Conservation (phyloP, 2,888 invertebrate genomes). For the Baronia brevicornis region DNA sequence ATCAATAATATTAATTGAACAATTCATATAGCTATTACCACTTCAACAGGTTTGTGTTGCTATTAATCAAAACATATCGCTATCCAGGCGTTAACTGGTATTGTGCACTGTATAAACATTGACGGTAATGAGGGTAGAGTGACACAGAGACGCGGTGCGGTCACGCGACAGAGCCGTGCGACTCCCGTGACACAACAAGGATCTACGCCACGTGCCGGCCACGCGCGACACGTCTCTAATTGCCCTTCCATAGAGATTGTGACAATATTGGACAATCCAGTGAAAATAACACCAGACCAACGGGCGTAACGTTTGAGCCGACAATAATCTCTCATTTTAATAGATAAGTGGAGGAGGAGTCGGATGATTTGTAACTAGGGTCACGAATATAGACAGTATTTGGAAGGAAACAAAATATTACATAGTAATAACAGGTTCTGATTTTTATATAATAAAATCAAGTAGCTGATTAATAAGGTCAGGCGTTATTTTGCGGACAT, state of each 20-base stretch:
- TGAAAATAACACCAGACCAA: slow-evolving; percentile 70
- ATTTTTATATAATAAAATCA: too few relatives aligned
- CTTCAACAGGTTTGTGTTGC: slow-evolving; percentile 2
- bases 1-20: too few relatives aligned
- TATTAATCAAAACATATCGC: slow-evolving; percentile 40
- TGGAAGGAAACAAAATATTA: too few relatives aligned
- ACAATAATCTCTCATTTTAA: slow-evolving; percentile 73
- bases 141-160: slow-evolving; percentile 40
- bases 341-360: slow-evolving; percentile 71
- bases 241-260: slow-evolving; percentile 66
- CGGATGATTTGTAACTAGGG: slow-evolving; percentile 59
- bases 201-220: slow-evolving; percentile 53
- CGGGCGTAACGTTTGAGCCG: slow-evolving; percentile 45
- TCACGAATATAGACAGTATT: slow-evolving; percentile 27
- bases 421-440: too few relatives aligned
- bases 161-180: slow-evolving; percentile 20
- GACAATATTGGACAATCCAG: slow-evolving; percentile 74
- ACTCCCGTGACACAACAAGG: slow-evolving; percentile 24
- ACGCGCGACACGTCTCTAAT: slow-evolving; percentile 71
- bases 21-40: slow-evolving; percentile 9
- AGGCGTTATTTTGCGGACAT: too few relatives aligned
- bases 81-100: slow-evolving; percentile 35
- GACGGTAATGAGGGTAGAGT: slow-evolving; percentile 44
- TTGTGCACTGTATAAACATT: slow-evolving; percentile 57
- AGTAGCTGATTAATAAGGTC: too few relatives aligned